Conservation (phyloP, 2,888 invertebrate genomes). For the Cryptophagus acutangulus region DNA sequence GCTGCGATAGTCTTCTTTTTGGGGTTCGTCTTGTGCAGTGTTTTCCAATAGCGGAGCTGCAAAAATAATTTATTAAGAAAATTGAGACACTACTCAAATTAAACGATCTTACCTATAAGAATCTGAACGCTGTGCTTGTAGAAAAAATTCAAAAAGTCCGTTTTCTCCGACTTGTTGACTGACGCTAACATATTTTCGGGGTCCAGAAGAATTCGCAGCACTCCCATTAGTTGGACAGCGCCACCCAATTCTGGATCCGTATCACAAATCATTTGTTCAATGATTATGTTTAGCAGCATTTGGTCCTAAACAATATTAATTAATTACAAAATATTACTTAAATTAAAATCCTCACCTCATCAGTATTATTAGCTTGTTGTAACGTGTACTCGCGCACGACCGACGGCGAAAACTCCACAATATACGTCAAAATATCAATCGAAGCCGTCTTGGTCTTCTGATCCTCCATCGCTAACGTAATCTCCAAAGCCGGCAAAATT, state of each 20-base stretch:
- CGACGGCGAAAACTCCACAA: slow-evolving; percentile 97
- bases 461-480: slow-evolving; percentile 87
- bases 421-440: slow-evolving; percentile 95
- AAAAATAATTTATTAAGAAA: slow-evolving; percentile 9
- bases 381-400: slow-evolving; percentile 95
- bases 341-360: slow-evolving; percentile 64
- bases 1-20: slow-evolving; percentile 92
- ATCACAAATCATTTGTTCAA: slow-evolving; percentile 97
- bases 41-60: slow-evolving; percentile 89
- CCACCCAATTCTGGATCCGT: slow-evolving; percentile 95
- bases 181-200: slow-evolving; percentile 97
- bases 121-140: slow-evolving; percentile 98
- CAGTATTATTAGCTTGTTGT: slow-evolving; percentile 83
- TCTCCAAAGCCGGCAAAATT: slow-evolving; percentile 83
- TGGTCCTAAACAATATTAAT: slow-evolving; percentile 64
- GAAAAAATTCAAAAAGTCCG: slow-evolving; percentile 97
- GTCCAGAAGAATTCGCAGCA: slow-evolving; percentile 86
- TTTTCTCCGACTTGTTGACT: slow-evolving; percentile 92
- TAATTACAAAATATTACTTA: neutral
- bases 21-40: slow-evolving; percentile 83
- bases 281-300: slow-evolving; percentile 91
- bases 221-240: slow-evolving; percentile 94
- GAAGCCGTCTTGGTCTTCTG: slow-evolving; percentile 92
- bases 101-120: slow-evolving; percentile 80
- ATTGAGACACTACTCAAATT: no score